Evolutionary conservation across 2,888 invertebrate genomes (phyloP).

Genomic region (Parnassius glacialis): DNA sequence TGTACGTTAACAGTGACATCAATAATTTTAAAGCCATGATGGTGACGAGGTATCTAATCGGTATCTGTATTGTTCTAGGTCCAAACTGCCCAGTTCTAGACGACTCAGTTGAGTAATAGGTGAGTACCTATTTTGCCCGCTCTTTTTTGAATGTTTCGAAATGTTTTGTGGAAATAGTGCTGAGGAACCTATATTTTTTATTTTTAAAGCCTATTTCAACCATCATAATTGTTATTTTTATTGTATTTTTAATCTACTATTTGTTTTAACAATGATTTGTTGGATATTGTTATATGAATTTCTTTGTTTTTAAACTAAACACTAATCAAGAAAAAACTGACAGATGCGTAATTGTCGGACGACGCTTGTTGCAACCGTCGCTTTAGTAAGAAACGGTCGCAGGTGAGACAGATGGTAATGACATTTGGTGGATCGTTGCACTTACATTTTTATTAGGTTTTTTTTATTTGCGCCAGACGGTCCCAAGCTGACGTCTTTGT

Average conservation of each 20-base stretch:
- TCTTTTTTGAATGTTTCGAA: conserved; percentile 10
- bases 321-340: conserved; percentile 1
- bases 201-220: too few species aligned
- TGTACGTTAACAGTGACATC: conserved; percentile 42
- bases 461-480: conserved; percentile 54
- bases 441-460: conserved; percentile 44
- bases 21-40: conserved; percentile 10
- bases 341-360: conserved; percentile 6
- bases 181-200: too few species aligned
- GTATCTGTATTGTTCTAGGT: conserved; percentile 60
- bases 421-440: conserved; percentile 59
- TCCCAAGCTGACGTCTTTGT: conserved; percentile 52
- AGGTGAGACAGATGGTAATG: conserved; percentile 70
- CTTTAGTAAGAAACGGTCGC: conserved; percentile 41
- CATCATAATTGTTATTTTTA: too few species aligned
- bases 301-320: too few species aligned
- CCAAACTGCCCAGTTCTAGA: conserved; percentile 46
- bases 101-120: conserved; percentile 47
- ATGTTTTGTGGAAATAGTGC: not conserved
- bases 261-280: too few species aligned
- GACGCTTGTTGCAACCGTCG: not conserved
- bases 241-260: too few species aligned
- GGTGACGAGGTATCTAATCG: conserved; percentile 37
- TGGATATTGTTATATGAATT: too few species aligned
- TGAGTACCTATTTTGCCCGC: conserved; percentile 46